Evolutionary conservation across 2,113 vertebrate genomes (phyloP), one percentile per base, ranked within the genome.

Genomic region (Jaculus jaculus): DNA sequence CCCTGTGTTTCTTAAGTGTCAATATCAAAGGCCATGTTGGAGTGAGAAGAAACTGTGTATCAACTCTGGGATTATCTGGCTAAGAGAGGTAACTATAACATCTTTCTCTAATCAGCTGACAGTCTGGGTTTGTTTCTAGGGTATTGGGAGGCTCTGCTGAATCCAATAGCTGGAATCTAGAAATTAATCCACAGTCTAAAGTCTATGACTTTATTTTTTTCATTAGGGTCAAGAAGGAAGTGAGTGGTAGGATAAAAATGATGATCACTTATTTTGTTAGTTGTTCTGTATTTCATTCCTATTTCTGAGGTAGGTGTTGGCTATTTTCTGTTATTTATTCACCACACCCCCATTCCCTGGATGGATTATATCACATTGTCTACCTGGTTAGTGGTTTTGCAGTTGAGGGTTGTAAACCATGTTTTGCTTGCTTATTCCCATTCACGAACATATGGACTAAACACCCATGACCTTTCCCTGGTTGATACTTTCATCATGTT

Each of bases 1-100:
- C 93, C 87, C 94, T 91, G 96, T 97, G 96, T 97, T 98, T 97
- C 97, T 97, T 96, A 97, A 97, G 96, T 97, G 96, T 97, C 93
- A 96, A 75, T 96, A 98, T 97, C 97, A 97, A 10, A 96, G 96
- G 95, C 81, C 96, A 95, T 95, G 89, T 91, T 96, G 96, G 94
- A 91, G 42, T 28, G 93, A 96, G 90, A 86, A 84, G 87, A 78
- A 71, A 74, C 15, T 23, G 71, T 94, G 94, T 96, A 97, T 97
- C 97, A 97, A 97, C 96, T 93, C 84, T 97, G 93, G 97, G 97
- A 97, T 98, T 97, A 97, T 97, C 96, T 91, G 58, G 93, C 84
- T 91, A n/a, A 95, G 78, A 81, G 83, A 97, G 73, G 69, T 80
- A 94, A 97, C 96, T 96, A 88, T 81, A 94, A 96, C 97, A 92